Evolutionary conservation across 2,888 invertebrate genomes (phyloP).

Genomic region (Caenorhabditis angaria): DNA sequence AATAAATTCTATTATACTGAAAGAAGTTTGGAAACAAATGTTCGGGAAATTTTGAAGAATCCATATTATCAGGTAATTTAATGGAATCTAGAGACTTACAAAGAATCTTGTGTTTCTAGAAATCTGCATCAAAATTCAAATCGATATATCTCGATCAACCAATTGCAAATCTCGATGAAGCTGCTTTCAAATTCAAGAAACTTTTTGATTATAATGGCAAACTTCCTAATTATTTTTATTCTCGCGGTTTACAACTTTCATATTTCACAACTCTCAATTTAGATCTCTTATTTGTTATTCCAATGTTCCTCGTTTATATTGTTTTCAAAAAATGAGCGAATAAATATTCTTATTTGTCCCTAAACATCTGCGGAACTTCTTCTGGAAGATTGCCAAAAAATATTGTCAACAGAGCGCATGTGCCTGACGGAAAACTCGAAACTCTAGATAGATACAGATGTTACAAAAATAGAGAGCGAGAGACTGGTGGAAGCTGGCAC

Average conservation of each 20-base stretch:
- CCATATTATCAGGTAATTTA: too few species aligned
- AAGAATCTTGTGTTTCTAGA: too few species aligned
- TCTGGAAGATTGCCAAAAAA: too few species aligned
- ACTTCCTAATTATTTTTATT: conserved; percentile 31
- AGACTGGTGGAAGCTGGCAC: too few species aligned
- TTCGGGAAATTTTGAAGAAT: conserved; percentile 29
- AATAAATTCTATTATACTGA: conserved; percentile 33
- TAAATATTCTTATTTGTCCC: too few species aligned
- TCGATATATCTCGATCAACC: conserved; percentile 29
- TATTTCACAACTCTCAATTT: conserved; percentile 21
- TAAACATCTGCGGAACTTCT: too few species aligned
- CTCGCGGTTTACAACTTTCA: conserved; percentile 17
- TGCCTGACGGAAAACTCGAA: too few species aligned
- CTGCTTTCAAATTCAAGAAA: conserved; percentile 28
- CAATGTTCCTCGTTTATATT: conserved; percentile 3
- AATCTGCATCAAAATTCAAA: conserved; percentile 23
- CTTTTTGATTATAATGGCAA: conserved; percentile 25
- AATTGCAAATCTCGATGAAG: conserved; percentile 31
- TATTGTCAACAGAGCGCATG: too few species aligned
- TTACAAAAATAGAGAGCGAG: too few species aligned
- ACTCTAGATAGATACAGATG: too few species aligned
- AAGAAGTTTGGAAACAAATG: conserved; percentile 18
- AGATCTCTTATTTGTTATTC: conserved; percentile 17
- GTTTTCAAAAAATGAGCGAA: background rate
- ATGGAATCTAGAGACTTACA: too few species aligned